Percentiles rank a stretch among this genome's conserved stretches.
phyloP scores from a whole-genome alignment of 2,888 invertebrate genomes.

The Apamea crenata region DNA sequence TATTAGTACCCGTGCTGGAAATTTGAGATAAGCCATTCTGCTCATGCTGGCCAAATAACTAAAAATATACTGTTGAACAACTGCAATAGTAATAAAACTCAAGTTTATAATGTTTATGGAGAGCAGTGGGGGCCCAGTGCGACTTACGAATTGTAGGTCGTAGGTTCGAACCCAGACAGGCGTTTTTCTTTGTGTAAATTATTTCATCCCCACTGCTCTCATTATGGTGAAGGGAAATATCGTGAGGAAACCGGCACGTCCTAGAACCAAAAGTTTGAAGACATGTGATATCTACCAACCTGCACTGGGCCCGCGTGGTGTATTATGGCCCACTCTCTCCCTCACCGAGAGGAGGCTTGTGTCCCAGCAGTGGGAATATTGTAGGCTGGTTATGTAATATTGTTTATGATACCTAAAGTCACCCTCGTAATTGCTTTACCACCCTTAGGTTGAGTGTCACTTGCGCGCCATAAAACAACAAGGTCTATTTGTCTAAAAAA shows the following conservation, averaged over 20 bases:
- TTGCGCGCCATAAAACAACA: neutral
- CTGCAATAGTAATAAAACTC: slow-evolving; percentile 43
- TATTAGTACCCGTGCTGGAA: slow-evolving; percentile 43
- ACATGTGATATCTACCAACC: neutral
- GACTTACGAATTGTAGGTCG: neutral
- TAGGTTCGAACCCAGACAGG: neutral
- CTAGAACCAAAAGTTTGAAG: neutral
- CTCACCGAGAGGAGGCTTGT: neutral
- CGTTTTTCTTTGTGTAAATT: neutral
- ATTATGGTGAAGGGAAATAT: neutral
- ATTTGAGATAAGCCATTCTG: slow-evolving; percentile 33
- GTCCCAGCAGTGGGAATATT: neutral
- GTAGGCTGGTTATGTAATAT: neutral
- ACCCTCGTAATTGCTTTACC: neutral
- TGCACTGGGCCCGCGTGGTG: too few relatives aligned
- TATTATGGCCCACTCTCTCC: neutral
- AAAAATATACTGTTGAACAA: slow-evolving; percentile 35
- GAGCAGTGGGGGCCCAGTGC: neutral
- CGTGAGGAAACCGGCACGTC: neutral
- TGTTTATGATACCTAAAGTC: slow-evolving; percentile 11
- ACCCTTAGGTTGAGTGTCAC: neutral
- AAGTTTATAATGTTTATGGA: slow-evolving; percentile 27
- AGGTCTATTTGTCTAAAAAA: neutral
- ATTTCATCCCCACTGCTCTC: neutral
- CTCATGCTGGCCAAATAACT: slow-evolving; percentile 21